Percentiles rank a stretch among this genome's conserved stretches.
These are phyloP conservation scores for Amphiura filiformis DNA, from an alignment of 35 echinoderm and acorn worm genomes.

Conservation along the genomic window DNA sequence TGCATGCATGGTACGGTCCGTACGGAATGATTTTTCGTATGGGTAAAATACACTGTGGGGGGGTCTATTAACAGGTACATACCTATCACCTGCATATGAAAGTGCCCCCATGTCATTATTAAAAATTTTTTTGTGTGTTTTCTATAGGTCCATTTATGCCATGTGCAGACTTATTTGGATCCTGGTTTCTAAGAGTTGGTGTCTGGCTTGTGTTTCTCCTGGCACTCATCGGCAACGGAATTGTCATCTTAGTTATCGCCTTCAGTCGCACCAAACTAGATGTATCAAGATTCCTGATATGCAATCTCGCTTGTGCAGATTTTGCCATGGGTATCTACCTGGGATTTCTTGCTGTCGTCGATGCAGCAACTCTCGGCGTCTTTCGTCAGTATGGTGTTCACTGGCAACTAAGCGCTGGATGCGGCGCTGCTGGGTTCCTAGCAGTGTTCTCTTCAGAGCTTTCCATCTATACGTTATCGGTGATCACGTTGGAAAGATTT, in stretches of 20 bases:
- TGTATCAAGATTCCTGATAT: constrained; percentile 88
- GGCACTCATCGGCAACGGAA: constrained; percentile 76
- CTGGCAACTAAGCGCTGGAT: constrained; percentile 83
- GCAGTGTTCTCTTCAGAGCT: constrained; percentile 91
- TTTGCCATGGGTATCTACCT: constrained; percentile 87
- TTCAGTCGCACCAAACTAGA: constrained; percentile 90
- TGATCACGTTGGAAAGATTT: constrained; percentile 90
- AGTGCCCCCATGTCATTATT: too few relatives aligned
- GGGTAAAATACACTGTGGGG: too few relatives aligned
- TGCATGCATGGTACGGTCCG: too few relatives aligned
- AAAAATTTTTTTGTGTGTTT: too few relatives aligned
- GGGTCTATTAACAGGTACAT: too few relatives aligned
- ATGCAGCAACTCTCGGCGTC: constrained; percentile 64
- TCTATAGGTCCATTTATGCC: constrained; percentile 82
- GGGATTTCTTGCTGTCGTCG: constrained; percentile 69
- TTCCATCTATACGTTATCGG: constrained; percentile 86
- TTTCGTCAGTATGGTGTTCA: constrained; percentile 61
- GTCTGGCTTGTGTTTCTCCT: constrained; percentile 88
- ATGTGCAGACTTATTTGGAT: constrained; percentile 83
- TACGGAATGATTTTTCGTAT: too few relatives aligned
- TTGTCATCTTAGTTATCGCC: constrained; percentile 78
- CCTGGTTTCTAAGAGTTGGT: constrained; percentile 75
- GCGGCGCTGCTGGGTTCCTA: constrained; percentile 69
- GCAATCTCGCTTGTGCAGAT: constrained; percentile 91
- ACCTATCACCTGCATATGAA: too few relatives aligned